Evolutionary conservation across 1,140 invertebrate genomes (phyloP), one percentile per base, ranked within the genome.

Genomic region (Leptopilina boulardi): DNA sequence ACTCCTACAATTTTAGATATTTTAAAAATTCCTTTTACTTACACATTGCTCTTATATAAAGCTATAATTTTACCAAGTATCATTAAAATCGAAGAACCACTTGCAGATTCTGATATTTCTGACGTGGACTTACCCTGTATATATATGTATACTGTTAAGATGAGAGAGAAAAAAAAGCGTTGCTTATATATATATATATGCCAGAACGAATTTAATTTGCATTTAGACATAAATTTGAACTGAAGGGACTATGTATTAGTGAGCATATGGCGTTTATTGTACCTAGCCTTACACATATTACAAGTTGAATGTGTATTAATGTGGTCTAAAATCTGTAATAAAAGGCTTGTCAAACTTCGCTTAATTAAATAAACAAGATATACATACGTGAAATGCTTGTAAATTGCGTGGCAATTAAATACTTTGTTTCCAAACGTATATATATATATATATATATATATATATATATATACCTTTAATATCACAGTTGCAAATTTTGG

Each of bases 221-320:
- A 66, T 66, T 66, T 66, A 66, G 21, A 66, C 59, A 66, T 23
- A 66, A 66, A 66, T 66, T 66, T 66, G 30, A 30, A 30, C 26
- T 34, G 26, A 30, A 30, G 59, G 15, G 15, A 66, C 56, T 30
- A 1, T 30, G 59, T 66, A 23, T 66, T 66, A 23, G 26, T 66
- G 26, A 6, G 6, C 11, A 30, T 66, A 30, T 66, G 13, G 4
- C 15, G 26, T 26, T 30, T n/a, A 34, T 66, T 30, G 6, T 26
- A 66, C 30, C 11, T n/a, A 26, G 9, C 30, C 59, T 6, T 11
- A 30, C 21, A 30, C 59, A 34, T 38, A 13, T 56, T 5, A 30
- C 9, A n/a, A 11, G 30, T 38, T 8, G 23, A 5, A 15, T 2
- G 1, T 11, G 11, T 8, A 66, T 11, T 66, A 66, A 66, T 66